Evolutionary conservation across 2,888 invertebrate species (phyloP), one percentile per base, ranked within the genome.

Genomic region (Limnephilus rhombicus): DNA sequence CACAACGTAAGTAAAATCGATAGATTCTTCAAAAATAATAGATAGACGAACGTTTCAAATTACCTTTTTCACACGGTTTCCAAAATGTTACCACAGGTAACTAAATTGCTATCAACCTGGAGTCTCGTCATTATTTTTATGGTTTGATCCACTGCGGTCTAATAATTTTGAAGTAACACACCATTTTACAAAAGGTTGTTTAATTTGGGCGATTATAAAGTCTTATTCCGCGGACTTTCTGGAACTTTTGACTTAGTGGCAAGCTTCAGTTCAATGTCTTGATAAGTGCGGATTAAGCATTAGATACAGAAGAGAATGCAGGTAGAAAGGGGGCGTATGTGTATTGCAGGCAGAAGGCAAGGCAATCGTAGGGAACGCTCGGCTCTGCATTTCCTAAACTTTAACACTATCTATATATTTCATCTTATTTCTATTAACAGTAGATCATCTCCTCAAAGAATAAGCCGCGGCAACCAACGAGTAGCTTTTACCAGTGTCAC

Each of bases 301-400:
- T 92, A 93, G 92, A 92, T 85, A 86, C 86, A 82, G 49, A 80
- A 53, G n/a, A 81, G 86, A 87, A 49, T 83, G 90, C 93, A 93
- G 93, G 93, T 93, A 93, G 92, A 93, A 92, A 93, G 90, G 92
- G 41, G 93, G 93, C 93, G 93, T 93, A 92, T 85, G 92, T 90
- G 85, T 90, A 86, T 91, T 91, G 85, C 91, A 82, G n/a, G 82
- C 34, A n/a, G 53, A 80, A 80, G 37, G 90, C 68, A 68, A 68
- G 68, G 68, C 68, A 68, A 68, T 68, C 68, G 68, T 68, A 68
- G 34, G 68, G 45, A 86, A 86, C 86, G 86, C 41, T 86, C n/a
- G 18, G 2, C 37, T 83, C 37, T 12, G 13, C 34, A 37, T 41
- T 83, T 37, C 83, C 24, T 41, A 83, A 37, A 83, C 83, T 83